Evolutionary conservation across 2,888 invertebrate genomes (phyloP).

Genomic region (Nomada hirtipes): DNA sequence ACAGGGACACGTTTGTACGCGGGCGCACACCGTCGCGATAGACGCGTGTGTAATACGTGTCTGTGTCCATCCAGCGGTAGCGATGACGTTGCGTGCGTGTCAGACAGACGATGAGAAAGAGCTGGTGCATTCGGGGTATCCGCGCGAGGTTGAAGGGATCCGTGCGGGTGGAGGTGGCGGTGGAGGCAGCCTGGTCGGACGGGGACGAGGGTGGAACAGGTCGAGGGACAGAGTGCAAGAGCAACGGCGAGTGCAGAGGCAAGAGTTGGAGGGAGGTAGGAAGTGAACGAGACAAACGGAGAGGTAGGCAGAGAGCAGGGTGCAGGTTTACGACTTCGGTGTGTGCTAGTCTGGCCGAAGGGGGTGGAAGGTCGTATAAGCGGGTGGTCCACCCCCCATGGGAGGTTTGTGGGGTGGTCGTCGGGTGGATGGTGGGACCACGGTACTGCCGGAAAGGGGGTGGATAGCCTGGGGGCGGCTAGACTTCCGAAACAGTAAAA

Average conservation of each 20-base stretch:
- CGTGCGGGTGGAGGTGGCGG: constrained; percentile 57
- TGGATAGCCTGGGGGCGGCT: constrained; percentile 79
- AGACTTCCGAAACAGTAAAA: constrained; percentile 83
- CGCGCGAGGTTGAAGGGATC: constrained; percentile 67
- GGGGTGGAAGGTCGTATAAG: constrained; percentile 81
- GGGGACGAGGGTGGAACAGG: constrained; percentile 57
- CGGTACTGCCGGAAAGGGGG: constrained; percentile 69
- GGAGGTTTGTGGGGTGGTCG: constrained; percentile 65
- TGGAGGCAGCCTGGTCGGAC: constrained; percentile 68
- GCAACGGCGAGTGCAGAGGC: constrained; percentile 48
- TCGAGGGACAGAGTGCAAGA: constrained; percentile 53
- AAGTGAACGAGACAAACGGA: constrained; percentile 55
- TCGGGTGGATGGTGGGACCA: constrained; percentile 68
- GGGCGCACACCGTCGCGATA: constrained; percentile 11
- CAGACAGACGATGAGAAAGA: constrained; percentile 79
- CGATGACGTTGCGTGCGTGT: constrained; percentile 78
- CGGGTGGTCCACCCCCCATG: constrained; percentile 68
- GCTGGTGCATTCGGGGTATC: constrained; percentile 76
- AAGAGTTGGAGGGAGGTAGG: constrained; percentile 45
- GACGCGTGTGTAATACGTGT: constrained; percentile 51
- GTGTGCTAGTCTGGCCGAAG: constrained; percentile 77
- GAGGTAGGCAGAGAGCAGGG: constrained; percentile 65
- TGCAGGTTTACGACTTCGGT: constrained; percentile 78
- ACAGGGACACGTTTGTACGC: constrained; percentile 37
- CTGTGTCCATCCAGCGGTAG: constrained; percentile 63